A percentile compares a stretch with the other conserved stretches of the same genome.
Conservation (phyloP, 2,888 invertebrate genomes). For the Phania funesta region DNA sequence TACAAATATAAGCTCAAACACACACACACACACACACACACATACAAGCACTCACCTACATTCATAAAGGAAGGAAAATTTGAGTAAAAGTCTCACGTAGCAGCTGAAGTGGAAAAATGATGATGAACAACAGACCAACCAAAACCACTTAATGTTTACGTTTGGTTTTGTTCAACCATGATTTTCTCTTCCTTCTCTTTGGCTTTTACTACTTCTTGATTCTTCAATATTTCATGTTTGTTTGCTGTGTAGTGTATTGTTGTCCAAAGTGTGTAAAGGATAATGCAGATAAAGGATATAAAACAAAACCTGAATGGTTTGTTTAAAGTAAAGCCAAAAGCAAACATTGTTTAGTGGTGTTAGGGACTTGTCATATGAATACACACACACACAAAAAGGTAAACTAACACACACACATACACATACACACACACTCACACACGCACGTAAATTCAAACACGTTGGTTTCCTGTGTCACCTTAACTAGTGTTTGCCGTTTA, state of each 20-base stretch:
- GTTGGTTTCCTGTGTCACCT: constrained; percentile 64
- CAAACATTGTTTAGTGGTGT: constrained; percentile 58
- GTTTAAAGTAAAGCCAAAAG: constrained; percentile 40
- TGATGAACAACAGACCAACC: constrained; percentile 44
- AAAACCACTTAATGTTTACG: constrained; percentile 56
- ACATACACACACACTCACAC: not conserved
- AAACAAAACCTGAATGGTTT: constrained; percentile 38
- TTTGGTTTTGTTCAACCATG: constrained; percentile 24
- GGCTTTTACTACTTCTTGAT: not conserved
- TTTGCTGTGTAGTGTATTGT: constrained; percentile 9
- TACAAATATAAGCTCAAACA: not conserved
- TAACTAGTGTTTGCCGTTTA: constrained; percentile 66
- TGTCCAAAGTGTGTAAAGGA: constrained; percentile 34
- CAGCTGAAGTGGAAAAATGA: constrained; percentile 43
- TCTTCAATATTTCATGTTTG: not conserved
- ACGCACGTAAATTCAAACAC: constrained; percentile 9
- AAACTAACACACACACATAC: not conserved
- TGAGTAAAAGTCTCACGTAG: constrained; percentile 32
- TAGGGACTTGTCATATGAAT: constrained; percentile 35
- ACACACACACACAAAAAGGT: not conserved
- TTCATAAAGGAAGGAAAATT: not conserved
- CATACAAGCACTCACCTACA: not conserved
- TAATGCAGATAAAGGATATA: constrained; percentile 38
- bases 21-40: not conserved
- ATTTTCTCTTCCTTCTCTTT: not conserved